phyloP scores from a whole-genome alignment of 2,113 vertebrate genomes.

The Nanorana parkeri region DNA sequence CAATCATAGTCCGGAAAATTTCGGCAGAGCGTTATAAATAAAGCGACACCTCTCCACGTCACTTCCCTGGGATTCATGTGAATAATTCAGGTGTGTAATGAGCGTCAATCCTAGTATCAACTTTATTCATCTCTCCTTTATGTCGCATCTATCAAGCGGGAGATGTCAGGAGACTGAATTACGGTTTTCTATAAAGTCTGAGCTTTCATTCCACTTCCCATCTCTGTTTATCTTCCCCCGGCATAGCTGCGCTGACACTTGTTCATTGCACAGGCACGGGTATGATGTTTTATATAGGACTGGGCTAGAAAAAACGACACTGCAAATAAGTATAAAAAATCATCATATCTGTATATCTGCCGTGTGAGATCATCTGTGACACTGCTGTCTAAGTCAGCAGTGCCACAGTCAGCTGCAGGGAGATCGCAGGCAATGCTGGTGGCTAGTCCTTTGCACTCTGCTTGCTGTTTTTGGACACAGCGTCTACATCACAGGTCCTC shows the following conservation, averaged over 20 bases:
- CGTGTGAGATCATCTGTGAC: no score
- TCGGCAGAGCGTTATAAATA: constrained; percentile 5
- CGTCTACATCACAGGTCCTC: no score
- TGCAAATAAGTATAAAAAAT: no score
- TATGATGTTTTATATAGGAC: no score
- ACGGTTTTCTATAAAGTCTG: not conserved
- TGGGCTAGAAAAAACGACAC: no score
- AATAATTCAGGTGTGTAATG: constrained; percentile 7
- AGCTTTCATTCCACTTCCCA: not conserved
- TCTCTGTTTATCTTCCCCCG: not conserved
- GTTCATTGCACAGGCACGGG: not conserved
- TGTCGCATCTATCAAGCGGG: not conserved
- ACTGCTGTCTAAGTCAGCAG: no score
- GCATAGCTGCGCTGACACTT: not conserved
- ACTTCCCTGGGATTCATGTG: constrained; percentile 13
- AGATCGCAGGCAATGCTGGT: no score
- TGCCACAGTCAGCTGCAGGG: no score
- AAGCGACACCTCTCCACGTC: not conserved
- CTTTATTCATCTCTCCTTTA: not conserved
- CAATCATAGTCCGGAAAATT: not conserved
- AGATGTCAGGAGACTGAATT: not conserved
- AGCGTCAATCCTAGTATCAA: not conserved
- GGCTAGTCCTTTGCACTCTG: no score
- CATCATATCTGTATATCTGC: no score
- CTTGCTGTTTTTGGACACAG: no score